Evolutionary conservation across 2,113 vertebrate species (phyloP).

Genomic region (Apus apus): DNA sequence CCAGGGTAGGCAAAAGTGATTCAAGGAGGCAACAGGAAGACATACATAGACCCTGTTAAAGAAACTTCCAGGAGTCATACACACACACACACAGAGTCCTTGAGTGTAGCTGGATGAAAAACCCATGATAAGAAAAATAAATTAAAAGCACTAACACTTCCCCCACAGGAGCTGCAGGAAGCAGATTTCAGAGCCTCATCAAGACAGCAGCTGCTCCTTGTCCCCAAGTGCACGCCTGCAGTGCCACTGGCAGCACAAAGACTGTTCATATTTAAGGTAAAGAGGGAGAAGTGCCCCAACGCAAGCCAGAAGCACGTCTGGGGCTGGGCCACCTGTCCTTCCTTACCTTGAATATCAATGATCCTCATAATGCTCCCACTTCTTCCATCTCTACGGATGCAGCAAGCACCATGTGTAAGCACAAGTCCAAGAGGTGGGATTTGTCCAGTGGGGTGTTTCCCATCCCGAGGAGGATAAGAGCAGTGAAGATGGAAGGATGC

Average conservation of each 20-base stretch:
- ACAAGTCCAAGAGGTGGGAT: neutral
- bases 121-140: neutral
- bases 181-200: neutral
- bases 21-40: neutral
- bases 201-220: neutral
- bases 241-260: neutral
- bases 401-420: neutral
- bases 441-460: neutral
- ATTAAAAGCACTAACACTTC: rapidly evolving
- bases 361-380: neutral
- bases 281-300: neutral
- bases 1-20: neutral
- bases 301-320: rapidly evolving
- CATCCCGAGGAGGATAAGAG: neutral
- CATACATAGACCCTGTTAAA: neutral
- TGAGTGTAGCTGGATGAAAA: neutral
- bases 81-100: neutral
- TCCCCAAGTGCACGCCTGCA: neutral
- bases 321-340: neutral
- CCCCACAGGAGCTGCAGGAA: neutral
- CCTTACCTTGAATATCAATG: neutral
- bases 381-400: neutral
- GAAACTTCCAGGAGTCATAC: neutral
- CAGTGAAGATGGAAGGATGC: neutral
- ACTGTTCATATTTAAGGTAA: rapidly evolving